Evolutionary conservation across 2,888 invertebrate genomes (phyloP), one percentile per base, ranked within the genome.

Genomic region (Hedya salicella): DNA sequence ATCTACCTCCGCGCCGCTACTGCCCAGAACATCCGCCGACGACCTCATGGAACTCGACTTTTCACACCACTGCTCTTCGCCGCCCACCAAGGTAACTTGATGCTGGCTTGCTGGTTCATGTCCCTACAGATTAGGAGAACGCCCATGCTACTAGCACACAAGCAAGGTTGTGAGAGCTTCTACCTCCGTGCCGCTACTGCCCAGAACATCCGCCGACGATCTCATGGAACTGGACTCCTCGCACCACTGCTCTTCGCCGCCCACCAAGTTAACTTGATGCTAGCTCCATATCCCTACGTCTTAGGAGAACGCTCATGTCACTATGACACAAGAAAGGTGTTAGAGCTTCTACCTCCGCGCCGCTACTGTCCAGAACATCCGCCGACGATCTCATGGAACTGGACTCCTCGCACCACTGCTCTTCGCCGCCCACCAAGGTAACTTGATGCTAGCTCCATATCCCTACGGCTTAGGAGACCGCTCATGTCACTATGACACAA

Each of bases 361-460:
- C 62, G 93, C 93, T 68, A 89, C 92, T 75, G 89, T 83, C 80
- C 69, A 82, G 89, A 72, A 93, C 94, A 71, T 93, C 93, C 49
- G 93, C 93, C 49, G 95, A 95, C 71, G 96, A 97, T 87, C 93
- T 97, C 74, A 97, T 97, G 96, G 96, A 96, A 88, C n/a, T 25
- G 0, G 25, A 25, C 25, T 25, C 6, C 25, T 25, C 25, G 25
- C 4, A 25, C 1, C 25, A 25, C 25, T 25, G 25, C 6, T n/a
- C 93, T 97, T 83, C 86, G 44, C 82, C 83, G 0, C 78, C 49
- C 36, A 19, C 46, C 46, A 46, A 46, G 46, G 25, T 25, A 3
- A 25, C 5, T n/a, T n/a, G n/a, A n/a, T n/a, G n/a, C 25, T 25
- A 6, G 25, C 6, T 25, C 6, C 25, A 25, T 25, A 4, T 25